Percentiles rank a stretch among this genome's conserved stretches.
Evolutionary conservation across 2,797 vertebrate species (phyloP).

Genomic region (Thamnophis elegans): DNA sequence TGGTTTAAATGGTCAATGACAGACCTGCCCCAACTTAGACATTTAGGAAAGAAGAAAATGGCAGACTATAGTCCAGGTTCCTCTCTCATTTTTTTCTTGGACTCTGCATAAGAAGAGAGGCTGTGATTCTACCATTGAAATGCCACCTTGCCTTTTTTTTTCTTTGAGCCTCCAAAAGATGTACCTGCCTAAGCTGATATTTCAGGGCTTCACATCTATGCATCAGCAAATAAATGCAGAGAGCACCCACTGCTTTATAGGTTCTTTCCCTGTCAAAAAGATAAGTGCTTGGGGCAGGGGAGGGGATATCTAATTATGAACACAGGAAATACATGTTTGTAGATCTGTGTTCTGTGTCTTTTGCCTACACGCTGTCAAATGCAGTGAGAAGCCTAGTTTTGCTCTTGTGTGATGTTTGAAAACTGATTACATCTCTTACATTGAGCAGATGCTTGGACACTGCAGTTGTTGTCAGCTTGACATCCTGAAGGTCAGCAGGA

Average conservation of each 20-base stretch:
- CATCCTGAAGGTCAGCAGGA: neutral
- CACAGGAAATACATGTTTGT: neutral
- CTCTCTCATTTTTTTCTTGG: neutral
- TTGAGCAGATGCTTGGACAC: neutral
- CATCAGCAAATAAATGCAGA: neutral
- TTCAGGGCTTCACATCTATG: neutral
- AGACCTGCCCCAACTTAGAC: too few relatives aligned
- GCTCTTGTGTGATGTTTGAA: neutral
- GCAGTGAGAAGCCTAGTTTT: neutral
- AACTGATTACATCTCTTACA: neutral
- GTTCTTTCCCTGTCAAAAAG: neutral
- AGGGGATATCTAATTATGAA: neutral
- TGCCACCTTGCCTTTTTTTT: neutral
- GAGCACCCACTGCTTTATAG: neutral
- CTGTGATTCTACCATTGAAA: neutral
- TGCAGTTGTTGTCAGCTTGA: neutral
- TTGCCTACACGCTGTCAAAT: neutral
- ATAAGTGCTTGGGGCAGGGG: neutral
- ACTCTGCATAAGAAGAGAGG: neutral
- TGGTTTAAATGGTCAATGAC: too few relatives aligned
- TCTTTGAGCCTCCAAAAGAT: neutral
- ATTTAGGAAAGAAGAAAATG: too few relatives aligned
- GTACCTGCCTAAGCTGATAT: neutral
- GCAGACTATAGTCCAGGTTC: neutral
- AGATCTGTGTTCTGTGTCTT: too few relatives aligned